Evolutionary conservation across 2,888 invertebrate species (phyloP).

Genomic region (Troglohyphantes excavatus): DNA sequence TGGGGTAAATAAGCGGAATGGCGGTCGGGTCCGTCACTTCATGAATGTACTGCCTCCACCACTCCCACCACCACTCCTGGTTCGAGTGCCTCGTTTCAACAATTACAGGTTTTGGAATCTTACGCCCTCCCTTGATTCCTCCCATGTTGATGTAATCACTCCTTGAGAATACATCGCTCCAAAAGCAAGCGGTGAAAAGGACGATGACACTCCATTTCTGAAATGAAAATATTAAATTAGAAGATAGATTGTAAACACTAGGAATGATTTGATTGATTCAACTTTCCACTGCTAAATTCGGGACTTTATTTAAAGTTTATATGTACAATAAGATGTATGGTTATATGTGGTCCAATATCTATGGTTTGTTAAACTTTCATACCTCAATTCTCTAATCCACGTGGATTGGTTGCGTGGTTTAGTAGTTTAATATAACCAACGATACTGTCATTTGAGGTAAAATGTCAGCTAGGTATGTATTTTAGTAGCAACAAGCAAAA

Average conservation of each 20-base stretch:
- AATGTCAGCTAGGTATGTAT: no score
- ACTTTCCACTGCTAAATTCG: no score
- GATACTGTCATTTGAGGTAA: no score
- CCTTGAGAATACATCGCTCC: constrained; percentile 2
- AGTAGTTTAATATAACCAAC: no score
- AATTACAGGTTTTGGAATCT: constrained; percentile 8
- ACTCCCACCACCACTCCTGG: constrained; percentile 76
- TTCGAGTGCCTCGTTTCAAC: constrained; percentile 23
- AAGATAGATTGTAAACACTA: neutral
- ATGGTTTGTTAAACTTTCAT: no score
- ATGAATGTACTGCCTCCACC: constrained; percentile 77
- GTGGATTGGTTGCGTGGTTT: no score
- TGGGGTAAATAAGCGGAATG: constrained; percentile 61
- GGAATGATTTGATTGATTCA: no score
- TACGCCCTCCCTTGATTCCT: constrained; percentile 65
- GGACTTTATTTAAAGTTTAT: no score
- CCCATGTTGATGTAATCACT: constrained; percentile 49
- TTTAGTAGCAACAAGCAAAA: no score
- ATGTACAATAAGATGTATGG: no score
- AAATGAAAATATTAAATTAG: neutral
- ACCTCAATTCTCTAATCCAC: no score
- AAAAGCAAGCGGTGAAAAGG: constrained; percentile 49
- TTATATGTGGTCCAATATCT: no score
- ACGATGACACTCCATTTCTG: constrained; percentile 60
- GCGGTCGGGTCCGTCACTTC: constrained; percentile 79